Evolutionary conservation across 2,113 vertebrate species (phyloP).

Genomic region (Sebastes schlegelii): DNA sequence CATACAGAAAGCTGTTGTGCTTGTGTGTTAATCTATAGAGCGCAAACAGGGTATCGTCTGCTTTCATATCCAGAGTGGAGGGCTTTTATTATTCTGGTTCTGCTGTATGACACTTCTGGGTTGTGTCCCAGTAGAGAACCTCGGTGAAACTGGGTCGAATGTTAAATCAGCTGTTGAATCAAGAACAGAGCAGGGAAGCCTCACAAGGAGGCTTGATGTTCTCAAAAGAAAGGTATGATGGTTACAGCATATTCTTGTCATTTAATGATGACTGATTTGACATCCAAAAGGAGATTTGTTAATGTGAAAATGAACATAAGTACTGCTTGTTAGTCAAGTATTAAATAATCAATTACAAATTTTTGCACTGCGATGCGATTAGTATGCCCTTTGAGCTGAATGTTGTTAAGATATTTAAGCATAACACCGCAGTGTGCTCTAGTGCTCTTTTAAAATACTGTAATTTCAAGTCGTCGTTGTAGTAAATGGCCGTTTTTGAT

Average conservation of each 20-base stretch:
- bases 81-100: slow-evolving; percentile 78
- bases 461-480: slow-evolving; percentile 25
- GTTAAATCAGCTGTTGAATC: slow-evolving; percentile 80
- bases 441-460: slow-evolving; percentile 10
- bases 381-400: slow-evolving; percentile 35
- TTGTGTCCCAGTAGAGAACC: slow-evolving; percentile 83
- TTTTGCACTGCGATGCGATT: slow-evolving; percentile 9
- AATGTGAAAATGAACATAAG: slow-evolving; percentile 25
- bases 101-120: slow-evolving; percentile 85
- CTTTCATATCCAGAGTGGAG: slow-evolving; percentile 64
- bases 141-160: slow-evolving; percentile 82
- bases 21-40: slow-evolving; percentile 41
- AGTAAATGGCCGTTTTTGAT: not conserved
- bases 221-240: slow-evolving; percentile 52
- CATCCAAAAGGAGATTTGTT: slow-evolving; percentile 34
- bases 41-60: slow-evolving; percentile 57
- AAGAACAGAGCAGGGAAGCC: slow-evolving; percentile 68
- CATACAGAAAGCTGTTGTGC: slow-evolving; percentile 23
- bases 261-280: slow-evolving; percentile 15
- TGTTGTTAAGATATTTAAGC: slow-evolving; percentile 27
- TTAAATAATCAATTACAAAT: slow-evolving; percentile 35
- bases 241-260: slow-evolving; percentile 41
- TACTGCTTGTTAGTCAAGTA: slow-evolving; percentile 20
- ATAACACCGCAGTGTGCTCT: slow-evolving; percentile 7
- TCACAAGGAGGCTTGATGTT: slow-evolving; percentile 67